Evolutionary conservation across 2,888 invertebrate genomes (phyloP), one percentile per base, ranked within the genome.

Genomic region (Vandiemenella viatica): DNA sequence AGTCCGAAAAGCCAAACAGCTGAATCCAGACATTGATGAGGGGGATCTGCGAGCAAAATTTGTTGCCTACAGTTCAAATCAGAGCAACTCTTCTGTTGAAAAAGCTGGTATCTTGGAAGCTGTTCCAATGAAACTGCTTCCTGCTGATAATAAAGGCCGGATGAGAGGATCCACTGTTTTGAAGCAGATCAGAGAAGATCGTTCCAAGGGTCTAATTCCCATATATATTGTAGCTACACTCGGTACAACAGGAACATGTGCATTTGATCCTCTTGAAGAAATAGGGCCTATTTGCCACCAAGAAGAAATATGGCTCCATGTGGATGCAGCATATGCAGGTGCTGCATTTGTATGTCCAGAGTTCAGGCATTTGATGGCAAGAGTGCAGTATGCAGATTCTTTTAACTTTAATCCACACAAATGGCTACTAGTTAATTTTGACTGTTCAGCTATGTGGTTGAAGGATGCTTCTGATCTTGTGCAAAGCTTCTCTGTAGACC

Each of bases 341-440:
- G 79, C 85, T 7, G 89, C 91, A 1, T 83, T 96, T 59, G 78
- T 89, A 48, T 89, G 96, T 60, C 92, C 93, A 0, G 97, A 97
- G 67, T 90, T 82, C 64, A 77, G 87, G 46, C 72, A 83, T 56
- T 67, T 87, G 10, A 79, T 89, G 71, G 72, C 75, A 49, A 88
- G 88, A 0, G 65, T 88, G 5, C 77, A 96, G 65, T 76, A 77
- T 49, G 87, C 80, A 0, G 86, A 92, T 62, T 95, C 95, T 0
- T 82, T 95, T 59, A 91, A 91, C 65, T 81, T 93, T 54, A 98
- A 98, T 65, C 81, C 89, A 0, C 95, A 96, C 67, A 97, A 98
- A 69, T 95, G 93, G 84, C 74, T 97, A 70, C 74, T 92, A 50
- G 84, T 92, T 4, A 92, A 88, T 64, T 96, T 95, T 55, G 97